Evolutionary conservation across 1,140 invertebrate species (phyloP).

Genomic region (Stegodyphus dumicola): DNA sequence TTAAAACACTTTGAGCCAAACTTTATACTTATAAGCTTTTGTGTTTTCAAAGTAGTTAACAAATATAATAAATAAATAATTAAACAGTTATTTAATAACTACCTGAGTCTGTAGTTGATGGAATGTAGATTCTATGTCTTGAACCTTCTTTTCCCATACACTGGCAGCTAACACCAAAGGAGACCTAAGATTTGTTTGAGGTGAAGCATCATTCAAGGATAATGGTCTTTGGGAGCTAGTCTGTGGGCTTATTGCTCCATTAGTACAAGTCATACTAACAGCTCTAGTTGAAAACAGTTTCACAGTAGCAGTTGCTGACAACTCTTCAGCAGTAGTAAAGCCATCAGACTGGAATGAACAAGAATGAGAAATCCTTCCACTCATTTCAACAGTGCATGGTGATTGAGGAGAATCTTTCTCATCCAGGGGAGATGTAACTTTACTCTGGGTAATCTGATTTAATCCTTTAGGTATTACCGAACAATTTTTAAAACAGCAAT

Average conservation of each 20-base stretch:
- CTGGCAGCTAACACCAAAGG: conserved; percentile 52
- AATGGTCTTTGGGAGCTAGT: conserved; percentile 35
- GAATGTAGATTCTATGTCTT: conserved; percentile 59
- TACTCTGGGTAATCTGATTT: conserved; percentile 26
- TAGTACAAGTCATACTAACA: conserved; percentile 55
- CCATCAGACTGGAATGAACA: conserved; percentile 58
- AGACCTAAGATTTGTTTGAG: conserved; percentile 48
- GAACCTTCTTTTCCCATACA: conserved; percentile 60
- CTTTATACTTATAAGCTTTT: too few relatives aligned
- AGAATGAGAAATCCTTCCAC: conserved; percentile 49
- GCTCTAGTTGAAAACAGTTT: conserved; percentile 49
- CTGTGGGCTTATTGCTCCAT: conserved; percentile 48
- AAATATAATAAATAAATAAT: too few relatives aligned
- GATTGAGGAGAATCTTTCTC: conserved; percentile 48
- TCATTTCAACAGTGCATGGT: conserved; percentile 57
- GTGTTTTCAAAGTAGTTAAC: too few relatives aligned
- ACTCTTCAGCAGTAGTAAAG: conserved; percentile 49
- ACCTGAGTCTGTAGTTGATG: conserved; percentile 59
- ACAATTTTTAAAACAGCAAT: conserved; percentile 11
- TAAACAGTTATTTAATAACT: not conserved
- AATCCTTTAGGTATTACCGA: conserved; percentile 25
- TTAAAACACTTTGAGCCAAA: too few relatives aligned
- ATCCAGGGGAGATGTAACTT: conserved; percentile 36
- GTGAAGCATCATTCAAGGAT: conserved; percentile 47
- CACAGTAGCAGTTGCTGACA: conserved; percentile 56